phyloP scores from a whole-genome alignment of 2,797 vertebrate genomes.

The Neolamprologus multifasciatus region DNA sequence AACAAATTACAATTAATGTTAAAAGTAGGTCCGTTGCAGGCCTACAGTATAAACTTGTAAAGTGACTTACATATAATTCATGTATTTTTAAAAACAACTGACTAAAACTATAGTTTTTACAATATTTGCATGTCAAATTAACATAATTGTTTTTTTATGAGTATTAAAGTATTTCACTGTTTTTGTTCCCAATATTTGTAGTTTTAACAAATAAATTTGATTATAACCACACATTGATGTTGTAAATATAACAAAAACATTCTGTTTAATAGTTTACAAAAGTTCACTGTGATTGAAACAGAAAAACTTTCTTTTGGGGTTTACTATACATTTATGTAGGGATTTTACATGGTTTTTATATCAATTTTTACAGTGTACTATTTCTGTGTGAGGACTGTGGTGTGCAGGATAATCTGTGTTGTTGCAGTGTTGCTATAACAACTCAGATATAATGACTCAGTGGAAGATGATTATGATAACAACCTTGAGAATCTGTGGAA shows the following conservation, averaged over 20 bases:
- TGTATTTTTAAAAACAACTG: too few species aligned
- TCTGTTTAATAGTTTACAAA: not conserved
- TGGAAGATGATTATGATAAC: not conserved
- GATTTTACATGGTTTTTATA: not conserved
- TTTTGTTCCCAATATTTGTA: not conserved
- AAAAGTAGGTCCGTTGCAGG: rapidly evolving
- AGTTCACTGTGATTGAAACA: not conserved
- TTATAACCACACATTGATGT: rapidly evolving
- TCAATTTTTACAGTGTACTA: not conserved
- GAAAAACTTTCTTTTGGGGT: not conserved
- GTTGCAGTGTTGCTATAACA: not conserved
- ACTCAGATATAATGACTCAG: not conserved
- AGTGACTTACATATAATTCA: rapidly evolving
- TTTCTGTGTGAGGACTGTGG: not conserved
- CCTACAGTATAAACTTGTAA: too few species aligned
- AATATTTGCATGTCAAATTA: too few species aligned
- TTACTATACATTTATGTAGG: not conserved
- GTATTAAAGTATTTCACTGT: not conserved
- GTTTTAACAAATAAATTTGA: not conserved
- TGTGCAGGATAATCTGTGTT: not conserved
- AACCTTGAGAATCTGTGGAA: not conserved
- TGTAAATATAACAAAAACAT: not conserved
- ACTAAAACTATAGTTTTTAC: rapidly evolving
- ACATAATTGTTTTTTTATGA: rapidly evolving
- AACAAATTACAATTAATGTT: too few species aligned